Evolutionary conservation across 2,888 invertebrate genomes (phyloP).

Genomic region (Willowsia nigromaculata): DNA sequence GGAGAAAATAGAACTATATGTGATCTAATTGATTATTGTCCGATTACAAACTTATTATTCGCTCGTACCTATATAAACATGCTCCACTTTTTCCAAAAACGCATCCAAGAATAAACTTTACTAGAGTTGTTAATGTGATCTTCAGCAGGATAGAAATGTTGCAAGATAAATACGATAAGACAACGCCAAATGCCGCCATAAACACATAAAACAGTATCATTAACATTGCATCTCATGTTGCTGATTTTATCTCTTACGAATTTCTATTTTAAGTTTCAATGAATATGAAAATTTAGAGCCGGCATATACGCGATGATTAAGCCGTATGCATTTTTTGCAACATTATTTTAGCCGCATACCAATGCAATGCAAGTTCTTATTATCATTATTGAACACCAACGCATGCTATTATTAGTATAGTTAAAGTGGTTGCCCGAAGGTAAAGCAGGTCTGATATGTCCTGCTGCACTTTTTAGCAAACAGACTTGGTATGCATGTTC

Average conservation of each 20-base stretch:
- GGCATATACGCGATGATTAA: not conserved
- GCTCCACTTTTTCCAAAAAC: slow-evolving; percentile 58
- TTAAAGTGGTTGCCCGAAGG: not conserved
- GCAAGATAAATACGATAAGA: slow-evolving; percentile 8
- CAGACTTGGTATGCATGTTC: not conserved
- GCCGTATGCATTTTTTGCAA: not conserved
- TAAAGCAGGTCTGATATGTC: not conserved
- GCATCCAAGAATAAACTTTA: slow-evolving; percentile 21
- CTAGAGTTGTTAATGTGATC: not conserved
- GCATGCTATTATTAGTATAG: not conserved
- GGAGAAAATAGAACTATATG: not conserved
- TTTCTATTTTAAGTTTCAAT: slow-evolving; percentile 14
- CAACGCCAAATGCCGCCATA: slow-evolving; percentile 34
- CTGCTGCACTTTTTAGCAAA: not conserved
- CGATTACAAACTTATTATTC: not conserved
- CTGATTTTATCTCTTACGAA: not conserved
- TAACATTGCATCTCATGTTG: not conserved
- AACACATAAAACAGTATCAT: slow-evolving; percentile 3
- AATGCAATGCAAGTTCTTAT: not conserved
- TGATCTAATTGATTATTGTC: not conserved
- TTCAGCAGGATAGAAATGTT: slow-evolving; percentile 6
- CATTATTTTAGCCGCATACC: too few species aligned
- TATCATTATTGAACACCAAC: not conserved
- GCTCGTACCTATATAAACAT: slow-evolving; percentile 34
- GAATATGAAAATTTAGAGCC: not conserved